Conservation (phyloP, 2,113 vertebrate genomes). For the Labrus mixtus region DNA sequence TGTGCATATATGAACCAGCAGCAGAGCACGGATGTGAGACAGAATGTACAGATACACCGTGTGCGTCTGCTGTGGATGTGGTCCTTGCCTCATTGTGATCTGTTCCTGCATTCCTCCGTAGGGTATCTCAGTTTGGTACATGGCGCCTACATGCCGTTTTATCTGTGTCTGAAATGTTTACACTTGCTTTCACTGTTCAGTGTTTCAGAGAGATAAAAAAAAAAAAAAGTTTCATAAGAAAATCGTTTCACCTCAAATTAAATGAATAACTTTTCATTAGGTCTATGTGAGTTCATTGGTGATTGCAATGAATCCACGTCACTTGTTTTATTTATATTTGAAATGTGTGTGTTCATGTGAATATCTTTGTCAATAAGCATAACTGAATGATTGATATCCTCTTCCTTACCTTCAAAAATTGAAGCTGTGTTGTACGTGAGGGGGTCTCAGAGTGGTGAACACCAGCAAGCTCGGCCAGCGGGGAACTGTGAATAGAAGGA, state of each 20-base stretch:
- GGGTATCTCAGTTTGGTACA: conserved; percentile 56
- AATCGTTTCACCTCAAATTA: background rate
- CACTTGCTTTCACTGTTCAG: background rate
- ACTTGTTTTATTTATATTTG: conserved; percentile 1
- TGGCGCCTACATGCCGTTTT: conserved; percentile 31
- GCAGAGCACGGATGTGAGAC: conserved; percentile 57
- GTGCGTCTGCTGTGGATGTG: conserved; percentile 59
- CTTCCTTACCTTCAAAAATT: conserved; percentile 29
- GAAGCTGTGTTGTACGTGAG: conserved; percentile 57
- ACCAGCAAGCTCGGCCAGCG: conserved; percentile 76
- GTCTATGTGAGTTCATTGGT: background rate
- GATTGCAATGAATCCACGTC: background rate
- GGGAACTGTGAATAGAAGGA: conserved; percentile 83
- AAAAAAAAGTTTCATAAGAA: background rate
- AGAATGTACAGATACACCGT: conserved; percentile 67
- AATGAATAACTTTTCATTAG: conserved; percentile 17
- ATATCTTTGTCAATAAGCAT: background rate
- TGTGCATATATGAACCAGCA: conserved; percentile 69
- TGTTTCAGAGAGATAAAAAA: background rate
- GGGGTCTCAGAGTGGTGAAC: conserved; percentile 74
- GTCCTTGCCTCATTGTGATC: conserved; percentile 66
- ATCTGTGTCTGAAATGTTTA: conserved; percentile 30
- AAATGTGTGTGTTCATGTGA: background rate
- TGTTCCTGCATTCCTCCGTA: conserved; percentile 70
- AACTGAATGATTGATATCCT: background rate